Base-by-base conservation (phyloP, 2,797 vertebrate species). In the Neosilurus mollespiculum region DNA sequence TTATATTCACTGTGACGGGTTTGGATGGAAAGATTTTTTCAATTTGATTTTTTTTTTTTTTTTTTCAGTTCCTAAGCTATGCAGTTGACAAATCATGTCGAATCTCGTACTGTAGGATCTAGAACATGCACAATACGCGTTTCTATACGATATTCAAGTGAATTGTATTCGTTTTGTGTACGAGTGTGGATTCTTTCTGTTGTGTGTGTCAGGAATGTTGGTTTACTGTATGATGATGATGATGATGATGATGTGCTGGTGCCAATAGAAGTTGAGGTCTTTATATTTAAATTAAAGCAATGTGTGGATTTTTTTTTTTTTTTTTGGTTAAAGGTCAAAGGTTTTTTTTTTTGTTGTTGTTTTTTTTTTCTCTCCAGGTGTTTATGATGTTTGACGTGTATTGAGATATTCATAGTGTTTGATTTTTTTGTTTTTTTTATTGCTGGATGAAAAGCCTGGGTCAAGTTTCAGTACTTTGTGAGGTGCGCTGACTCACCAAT, bases 51-150 rank as follows among this genome's bases (percentile, higher is more conserved):
- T 88, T 90, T 91, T 91, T 58, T 59, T 59, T 8, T 2, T 43
- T 43, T 43, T 43, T 1, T 43, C 75, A 43, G 56, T 77, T 77
- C 58, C 53, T 81, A 30, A 69, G 85, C 90, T 93, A 92, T 91
- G 91, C 92, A 93, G 89, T 88, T 76, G 85, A 88, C 58, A 80
- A 85, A 88, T 43, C 43, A 43, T 43, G 30, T 30, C 30, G 30
- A 30, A 43, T 88, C 82, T 58, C 66, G 88, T 88, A 88, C 89
- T 90, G 87, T 87, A 88, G 88, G 71, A 86, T 67, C 65, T 24
- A 53, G 62, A 79, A 84, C 43, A 34, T 61, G 34, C 53, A 24
- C 61, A 78, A 26, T 51, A 26, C 20, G 18, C 24, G 76, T 51
- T 71, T 11, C 15, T 30, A 11, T 81, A 77, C 61, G 9, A 61